These are phyloP conservation scores for Agrotis puta DNA, from an alignment of 2,888 invertebrate genomes.

Conservation along the genomic window DNA sequence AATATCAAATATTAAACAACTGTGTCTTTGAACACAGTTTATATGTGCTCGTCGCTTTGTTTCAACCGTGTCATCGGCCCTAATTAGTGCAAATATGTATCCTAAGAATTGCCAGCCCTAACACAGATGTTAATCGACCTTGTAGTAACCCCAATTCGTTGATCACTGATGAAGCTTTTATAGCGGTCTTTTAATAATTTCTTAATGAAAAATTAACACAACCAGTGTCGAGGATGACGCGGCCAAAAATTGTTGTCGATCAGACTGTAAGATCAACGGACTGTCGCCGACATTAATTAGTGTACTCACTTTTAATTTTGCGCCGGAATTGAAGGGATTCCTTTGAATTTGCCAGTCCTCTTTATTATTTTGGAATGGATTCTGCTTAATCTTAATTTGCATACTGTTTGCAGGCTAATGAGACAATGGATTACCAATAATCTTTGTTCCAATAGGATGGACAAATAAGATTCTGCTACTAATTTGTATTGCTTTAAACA, in stretches of 20 bases:
- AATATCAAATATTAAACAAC: neutral
- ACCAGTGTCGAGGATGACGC: slow-evolving; percentile 80
- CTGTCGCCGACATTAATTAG: slow-evolving; percentile 60
- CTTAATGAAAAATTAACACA: slow-evolving; percentile 85
- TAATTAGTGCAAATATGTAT: slow-evolving; percentile 50
- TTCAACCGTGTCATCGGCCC: neutral
- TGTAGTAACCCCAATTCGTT: slow-evolving; percentile 83
- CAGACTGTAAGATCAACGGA: slow-evolving; percentile 58
- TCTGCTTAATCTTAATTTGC: neutral
- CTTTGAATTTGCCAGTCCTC: slow-evolving; percentile 23
- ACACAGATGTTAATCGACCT: slow-evolving; percentile 78
- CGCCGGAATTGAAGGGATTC: slow-evolving; percentile 34
- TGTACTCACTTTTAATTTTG: slow-evolving; percentile 44
- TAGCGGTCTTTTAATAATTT: slow-evolving; percentile 83
- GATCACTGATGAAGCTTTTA: slow-evolving; percentile 79
- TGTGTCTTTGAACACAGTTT: neutral
- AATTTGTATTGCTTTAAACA: no score
- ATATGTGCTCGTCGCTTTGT: neutral
- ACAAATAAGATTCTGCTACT: no score
- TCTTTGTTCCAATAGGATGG: no score
- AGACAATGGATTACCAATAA: neutral
- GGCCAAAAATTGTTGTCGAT: slow-evolving; percentile 72
- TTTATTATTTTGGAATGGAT: slow-evolving; percentile 12
- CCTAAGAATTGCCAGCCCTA: slow-evolving; percentile 68
- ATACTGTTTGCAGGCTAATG: neutral